Evolutionary conservation across 2,888 invertebrate genomes (phyloP).

Genomic region (Tipula vernalis): DNA sequence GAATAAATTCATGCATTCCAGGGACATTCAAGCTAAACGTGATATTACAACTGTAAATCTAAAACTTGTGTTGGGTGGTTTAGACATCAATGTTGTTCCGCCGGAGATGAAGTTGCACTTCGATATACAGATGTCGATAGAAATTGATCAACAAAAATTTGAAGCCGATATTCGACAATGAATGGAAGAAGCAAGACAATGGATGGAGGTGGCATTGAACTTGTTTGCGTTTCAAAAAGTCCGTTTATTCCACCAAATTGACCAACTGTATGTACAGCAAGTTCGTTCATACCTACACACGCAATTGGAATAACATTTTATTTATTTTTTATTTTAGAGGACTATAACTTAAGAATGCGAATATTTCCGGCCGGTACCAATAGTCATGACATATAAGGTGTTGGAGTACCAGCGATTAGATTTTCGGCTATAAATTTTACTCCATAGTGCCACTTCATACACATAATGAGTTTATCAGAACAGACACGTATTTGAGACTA

Average conservation of each 20-base stretch:
- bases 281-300: too few relatives aligned
- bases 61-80: conserved; percentile 56
- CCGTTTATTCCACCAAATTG: conserved; percentile 41
- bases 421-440: conserved; percentile 86
- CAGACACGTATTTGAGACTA: conserved; percentile 64
- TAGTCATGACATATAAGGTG: conserved; percentile 52
- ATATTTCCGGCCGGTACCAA: conserved; percentile 73
- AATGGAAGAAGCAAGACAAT: conserved; percentile 59
- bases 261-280: too few relatives aligned
- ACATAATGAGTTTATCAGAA: conserved; percentile 76
- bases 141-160: conserved; percentile 42
- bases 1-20: conserved; percentile 50
- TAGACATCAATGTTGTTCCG: conserved; percentile 73
- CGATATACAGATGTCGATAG: conserved; percentile 50
- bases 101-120: conserved; percentile 50
- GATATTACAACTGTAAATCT: conserved; percentile 66
- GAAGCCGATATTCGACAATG: conserved; percentile 43
- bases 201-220: conserved; percentile 57
- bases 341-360: conserved; percentile 34
- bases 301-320: too few relatives aligned
- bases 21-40: conserved; percentile 47
- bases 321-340: background rate
- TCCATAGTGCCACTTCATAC: conserved; percentile 76
- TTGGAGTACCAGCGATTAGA: conserved; percentile 72
- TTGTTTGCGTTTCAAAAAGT: conserved; percentile 52